A percentile compares a stretch with the other conserved stretches of the same genome.
Conservation (phyloP, 92 coral and sea anemone genomes). For the Plumapathes pennacea region DNA sequence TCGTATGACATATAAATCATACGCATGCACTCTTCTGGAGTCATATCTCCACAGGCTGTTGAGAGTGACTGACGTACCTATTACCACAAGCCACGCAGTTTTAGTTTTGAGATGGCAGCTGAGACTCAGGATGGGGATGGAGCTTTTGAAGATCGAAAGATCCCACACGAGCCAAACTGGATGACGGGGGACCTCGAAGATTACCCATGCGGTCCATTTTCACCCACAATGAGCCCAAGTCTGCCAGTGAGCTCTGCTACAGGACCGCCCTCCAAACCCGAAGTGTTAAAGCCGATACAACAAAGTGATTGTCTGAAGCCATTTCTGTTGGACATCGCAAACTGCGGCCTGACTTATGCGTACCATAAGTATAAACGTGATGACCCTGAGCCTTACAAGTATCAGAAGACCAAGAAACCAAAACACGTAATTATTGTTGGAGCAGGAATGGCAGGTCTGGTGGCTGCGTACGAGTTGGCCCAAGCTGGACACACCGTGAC, state of each 20-base stretch:
- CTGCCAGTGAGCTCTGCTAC: not conserved
- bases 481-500: conserved; percentile 48
- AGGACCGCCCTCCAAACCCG: not conserved
- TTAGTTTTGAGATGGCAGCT: too few relatives aligned
- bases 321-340: conserved; percentile 14
- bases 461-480: conserved; percentile 39
- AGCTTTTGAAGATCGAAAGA: too few relatives aligned
- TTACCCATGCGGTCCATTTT: conserved; percentile 13
- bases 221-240: conserved; percentile 11
- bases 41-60: too few relatives aligned
- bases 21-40: too few relatives aligned
- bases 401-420: conserved; percentile 10
- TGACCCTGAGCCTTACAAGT: conserved; percentile 9
- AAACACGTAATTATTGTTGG: conserved; percentile 25
- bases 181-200: conserved; percentile 29
- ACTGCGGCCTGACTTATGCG: conserved; percentile 22
- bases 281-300: conserved; percentile 6
- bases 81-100: too few relatives aligned
- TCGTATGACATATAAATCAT: too few relatives aligned
- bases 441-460: conserved; percentile 55
- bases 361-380: conserved; percentile 1
- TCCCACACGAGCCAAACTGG: conserved; percentile 42
- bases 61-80: too few relatives aligned
- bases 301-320: conserved; percentile 43
- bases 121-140: too few relatives aligned